Evolutionary conservation across 2,797 vertebrate species (phyloP).

Genomic region (Hydrocynus forskahlii): DNA sequence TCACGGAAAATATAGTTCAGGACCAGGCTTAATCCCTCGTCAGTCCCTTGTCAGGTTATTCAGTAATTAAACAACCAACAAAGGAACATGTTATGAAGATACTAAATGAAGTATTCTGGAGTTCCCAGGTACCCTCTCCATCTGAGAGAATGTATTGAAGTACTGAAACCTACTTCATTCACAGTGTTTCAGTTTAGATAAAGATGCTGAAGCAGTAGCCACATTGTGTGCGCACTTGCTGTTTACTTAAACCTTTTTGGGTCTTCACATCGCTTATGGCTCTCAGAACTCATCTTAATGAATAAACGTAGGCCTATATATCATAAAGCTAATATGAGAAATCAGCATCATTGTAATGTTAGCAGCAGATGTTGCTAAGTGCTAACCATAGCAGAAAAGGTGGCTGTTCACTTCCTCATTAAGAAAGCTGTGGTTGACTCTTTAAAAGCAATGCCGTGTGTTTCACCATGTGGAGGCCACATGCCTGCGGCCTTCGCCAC

Average conservation of each 20-base stretch:
- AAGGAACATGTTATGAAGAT: neutral
- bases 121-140: neutral
- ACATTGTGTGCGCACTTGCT: neutral
- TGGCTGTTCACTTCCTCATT: conserved; percentile 57
- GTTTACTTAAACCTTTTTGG: neutral
- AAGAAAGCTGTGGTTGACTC: conserved; percentile 51
- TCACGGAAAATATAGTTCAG: too few relatives aligned
- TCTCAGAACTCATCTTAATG: neutral
- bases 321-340: neutral
- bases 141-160: neutral
- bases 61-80: neutral
- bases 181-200: too few relatives aligned
- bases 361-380: conserved; percentile 44
- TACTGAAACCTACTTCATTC: too few relatives aligned
- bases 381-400: conserved; percentile 1
- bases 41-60: too few relatives aligned
- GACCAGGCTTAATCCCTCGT: too few relatives aligned
- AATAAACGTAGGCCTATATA: neutral
- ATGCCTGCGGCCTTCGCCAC: conserved; percentile 58
- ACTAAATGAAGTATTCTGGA: too few relatives aligned
- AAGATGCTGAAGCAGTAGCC: too few relatives aligned
- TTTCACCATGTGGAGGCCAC: conserved; percentile 69
- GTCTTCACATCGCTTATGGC: neutral
- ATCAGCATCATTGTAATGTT: neutral
- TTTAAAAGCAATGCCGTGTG: conserved; percentile 42